phyloP scores from a whole-genome alignment of 2,113 vertebrate genomes.

The Clarias gariepinus region DNA sequence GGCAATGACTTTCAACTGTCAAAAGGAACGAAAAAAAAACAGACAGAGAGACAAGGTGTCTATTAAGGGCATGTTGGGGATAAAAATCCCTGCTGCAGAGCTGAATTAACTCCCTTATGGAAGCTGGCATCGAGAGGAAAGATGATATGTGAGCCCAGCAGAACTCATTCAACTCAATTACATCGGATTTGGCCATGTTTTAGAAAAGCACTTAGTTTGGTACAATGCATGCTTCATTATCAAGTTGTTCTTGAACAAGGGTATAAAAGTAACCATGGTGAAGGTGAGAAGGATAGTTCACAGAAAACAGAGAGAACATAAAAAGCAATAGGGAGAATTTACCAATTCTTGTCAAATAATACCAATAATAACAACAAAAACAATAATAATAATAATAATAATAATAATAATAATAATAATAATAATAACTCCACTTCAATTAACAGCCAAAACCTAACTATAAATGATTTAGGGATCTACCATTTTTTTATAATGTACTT shows the following conservation, averaged over 20 bases:
- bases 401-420: too few species aligned
- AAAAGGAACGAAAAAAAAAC: neutral
- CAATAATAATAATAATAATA: too few species aligned
- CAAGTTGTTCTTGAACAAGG: constrained; percentile 18
- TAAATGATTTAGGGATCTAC: neutral
- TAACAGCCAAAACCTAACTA: neutral
- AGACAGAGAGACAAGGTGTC: constrained; percentile 45
- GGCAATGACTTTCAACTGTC: constrained; percentile 34
- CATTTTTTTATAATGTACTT: neutral
- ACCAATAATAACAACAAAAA: too few species aligned
- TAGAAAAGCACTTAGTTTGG: neutral
- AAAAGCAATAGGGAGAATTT: neutral
- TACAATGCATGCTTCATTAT: constrained; percentile 45
- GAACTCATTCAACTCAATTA: constrained; percentile 53
- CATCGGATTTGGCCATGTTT: constrained; percentile 59
- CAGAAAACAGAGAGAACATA: constrained; percentile 18
- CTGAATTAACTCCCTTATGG: constrained; percentile 24
- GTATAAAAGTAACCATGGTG: constrained; percentile 26
- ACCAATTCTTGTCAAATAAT: neutral
- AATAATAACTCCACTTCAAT: neutral
- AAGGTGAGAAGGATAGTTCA: neutral
- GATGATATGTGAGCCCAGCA: constrained; percentile 53
- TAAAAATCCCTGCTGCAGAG: constrained; percentile 56
- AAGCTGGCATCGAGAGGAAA: constrained; percentile 42
- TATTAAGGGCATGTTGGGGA: constrained; percentile 60